Percentiles rank a stretch among this genome's conserved stretches.
Conservation (phyloP, 2,797 vertebrate species). For the Meda fulgida region DNA sequence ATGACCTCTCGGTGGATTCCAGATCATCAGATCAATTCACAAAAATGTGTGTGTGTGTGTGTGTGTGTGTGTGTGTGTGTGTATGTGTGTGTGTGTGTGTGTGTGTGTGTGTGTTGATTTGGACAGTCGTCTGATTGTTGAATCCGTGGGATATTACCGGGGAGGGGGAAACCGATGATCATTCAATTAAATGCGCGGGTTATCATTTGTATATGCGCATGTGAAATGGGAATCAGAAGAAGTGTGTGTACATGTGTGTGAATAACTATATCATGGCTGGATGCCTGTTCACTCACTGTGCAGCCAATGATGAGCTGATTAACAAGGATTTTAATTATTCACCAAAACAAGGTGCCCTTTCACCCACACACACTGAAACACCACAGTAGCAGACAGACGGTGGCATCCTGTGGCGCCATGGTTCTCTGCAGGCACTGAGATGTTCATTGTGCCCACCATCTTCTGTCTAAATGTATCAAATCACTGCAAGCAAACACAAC, state of each 20-base stretch:
- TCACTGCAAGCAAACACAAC: conserved; percentile 36
- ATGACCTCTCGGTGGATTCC: conserved; percentile 33
- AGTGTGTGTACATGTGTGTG: conserved; percentile 43
- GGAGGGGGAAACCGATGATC: conserved; percentile 11
- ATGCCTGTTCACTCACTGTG: conserved; percentile 57
- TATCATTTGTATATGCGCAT: background rate
- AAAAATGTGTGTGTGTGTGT: conserved; percentile 24
- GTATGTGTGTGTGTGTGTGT: conserved; percentile 24
- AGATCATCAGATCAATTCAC: conserved; percentile 34
- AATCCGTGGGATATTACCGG: background rate
- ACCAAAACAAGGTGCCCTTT: conserved; percentile 63
- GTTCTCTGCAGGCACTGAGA: conserved; percentile 46
- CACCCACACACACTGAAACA: conserved; percentile 38
- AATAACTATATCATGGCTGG: conserved; percentile 47
- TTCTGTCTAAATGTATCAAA: conserved; percentile 53
- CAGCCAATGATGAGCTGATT: conserved; percentile 58
- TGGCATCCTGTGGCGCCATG: conserved; percentile 51
- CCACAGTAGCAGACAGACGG: conserved; percentile 48
- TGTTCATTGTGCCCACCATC: conserved; percentile 50
- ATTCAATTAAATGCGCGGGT: conserved; percentile 18
- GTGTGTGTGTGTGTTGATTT: conserved; percentile 26
- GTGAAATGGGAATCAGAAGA: conserved; percentile 28
- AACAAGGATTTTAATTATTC: conserved; percentile 63
- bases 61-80: too few relatives aligned
- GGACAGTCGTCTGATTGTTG: conserved; percentile 9